Evolutionary conservation across 2,113 vertebrate species (phyloP).

Genomic region (Pollimyrus isidori): DNA sequence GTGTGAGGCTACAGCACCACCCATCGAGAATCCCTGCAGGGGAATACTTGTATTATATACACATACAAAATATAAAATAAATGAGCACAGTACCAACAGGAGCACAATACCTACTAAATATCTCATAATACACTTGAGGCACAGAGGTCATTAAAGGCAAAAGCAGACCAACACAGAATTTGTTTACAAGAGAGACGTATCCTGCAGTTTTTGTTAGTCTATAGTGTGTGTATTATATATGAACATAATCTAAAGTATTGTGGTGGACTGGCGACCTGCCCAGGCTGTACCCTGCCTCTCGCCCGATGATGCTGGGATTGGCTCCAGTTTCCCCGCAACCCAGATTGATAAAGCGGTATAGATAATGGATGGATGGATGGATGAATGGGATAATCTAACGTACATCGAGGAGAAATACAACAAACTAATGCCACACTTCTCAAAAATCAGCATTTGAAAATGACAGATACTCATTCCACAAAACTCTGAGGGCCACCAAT

Average conservation of each 20-base stretch:
- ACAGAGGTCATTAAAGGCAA: neutral
- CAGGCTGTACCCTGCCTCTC: too few relatives aligned
- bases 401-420: neutral
- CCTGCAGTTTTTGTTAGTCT: neutral
- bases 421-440: neutral
- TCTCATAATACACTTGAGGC: neutral
- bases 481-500: neutral
- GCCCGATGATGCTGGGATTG: too few relatives aligned
- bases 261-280: too few relatives aligned
- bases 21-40: neutral
- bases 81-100: neutral
- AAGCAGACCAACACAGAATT: neutral
- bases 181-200: neutral
- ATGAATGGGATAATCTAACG: neutral
- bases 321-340: too few relatives aligned
- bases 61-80: neutral
- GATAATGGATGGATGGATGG: too few relatives aligned
- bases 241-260: neutral
- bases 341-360: too few relatives aligned
- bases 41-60: neutral
- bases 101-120: neutral
- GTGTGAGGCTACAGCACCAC: neutral
- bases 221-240: neutral
- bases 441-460: neutral
- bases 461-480: neutral